These are phyloP conservation scores for Eira barbara DNA, from an alignment of 2,113 vertebrate species.

Conservation along the genomic window DNA sequence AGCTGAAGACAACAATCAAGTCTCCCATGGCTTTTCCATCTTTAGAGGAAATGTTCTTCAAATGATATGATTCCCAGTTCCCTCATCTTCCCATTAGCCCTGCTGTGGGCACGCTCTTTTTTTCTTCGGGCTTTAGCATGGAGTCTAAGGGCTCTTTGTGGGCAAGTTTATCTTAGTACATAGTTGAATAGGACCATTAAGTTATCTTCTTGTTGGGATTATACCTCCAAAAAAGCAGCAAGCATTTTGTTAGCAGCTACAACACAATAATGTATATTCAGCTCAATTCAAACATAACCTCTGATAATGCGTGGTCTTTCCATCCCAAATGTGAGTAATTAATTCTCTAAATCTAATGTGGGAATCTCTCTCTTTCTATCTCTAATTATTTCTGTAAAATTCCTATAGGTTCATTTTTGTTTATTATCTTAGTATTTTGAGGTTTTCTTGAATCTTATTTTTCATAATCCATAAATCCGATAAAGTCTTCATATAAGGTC, in stretches of 20 bases:
- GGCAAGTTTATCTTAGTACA: not conserved
- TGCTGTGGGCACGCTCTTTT: not conserved
- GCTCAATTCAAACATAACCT: slow-evolving; percentile 38
- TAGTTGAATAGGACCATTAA: not conserved
- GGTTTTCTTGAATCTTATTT: slow-evolving; percentile 42
- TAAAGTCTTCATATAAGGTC: not conserved
- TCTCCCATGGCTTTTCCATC: not conserved
- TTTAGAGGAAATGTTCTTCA: not conserved
- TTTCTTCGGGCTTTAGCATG: not conserved
- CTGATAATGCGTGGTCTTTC: not conserved
- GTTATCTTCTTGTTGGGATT: not conserved
- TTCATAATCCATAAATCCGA: slow-evolving; percentile 16
- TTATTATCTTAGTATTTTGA: slow-evolving; percentile 42
- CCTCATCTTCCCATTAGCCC: not conserved
- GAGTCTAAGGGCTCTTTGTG: not conserved
- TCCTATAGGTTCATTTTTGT: not conserved
- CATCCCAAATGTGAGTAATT: not conserved
- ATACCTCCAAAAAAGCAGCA: not conserved
- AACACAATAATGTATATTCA: slow-evolving; percentile 31
- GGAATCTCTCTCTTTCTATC: not conserved
- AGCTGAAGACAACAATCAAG: slow-evolving; percentile 11
- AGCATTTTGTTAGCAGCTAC: not conserved
- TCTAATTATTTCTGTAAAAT: not conserved
- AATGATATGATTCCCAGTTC: not conserved
- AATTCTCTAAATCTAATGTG: not conserved